Evolutionary conservation across 1,140 invertebrate species (phyloP).

Genomic region (Pseudomyrmex cubaensis): DNA sequence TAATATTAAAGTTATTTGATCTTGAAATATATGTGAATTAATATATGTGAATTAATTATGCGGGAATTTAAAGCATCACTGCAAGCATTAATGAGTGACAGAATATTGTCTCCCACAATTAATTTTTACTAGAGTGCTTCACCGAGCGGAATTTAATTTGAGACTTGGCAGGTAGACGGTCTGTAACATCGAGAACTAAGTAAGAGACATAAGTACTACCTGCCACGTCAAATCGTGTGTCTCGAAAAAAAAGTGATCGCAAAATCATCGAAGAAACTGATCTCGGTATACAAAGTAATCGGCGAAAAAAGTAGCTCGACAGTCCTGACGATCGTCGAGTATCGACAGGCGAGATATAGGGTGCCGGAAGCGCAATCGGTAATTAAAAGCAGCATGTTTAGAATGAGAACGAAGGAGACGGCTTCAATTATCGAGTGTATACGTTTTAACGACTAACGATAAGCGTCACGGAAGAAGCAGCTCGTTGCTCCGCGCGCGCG

Average conservation of each 20-base stretch:
- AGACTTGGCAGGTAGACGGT: background rate
- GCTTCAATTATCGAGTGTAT: constrained; percentile 49
- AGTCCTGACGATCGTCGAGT: background rate
- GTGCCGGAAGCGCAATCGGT: constrained; percentile 39
- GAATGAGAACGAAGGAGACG: constrained; percentile 39
- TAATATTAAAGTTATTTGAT: too few species aligned
- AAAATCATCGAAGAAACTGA: constrained; percentile 10
- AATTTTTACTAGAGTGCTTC: background rate
- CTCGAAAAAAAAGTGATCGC: constrained; percentile 7
- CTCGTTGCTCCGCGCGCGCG: constrained; percentile 14
- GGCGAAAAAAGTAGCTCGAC: constrained; percentile 47
- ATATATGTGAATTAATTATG: too few species aligned
- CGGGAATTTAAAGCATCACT: too few species aligned
- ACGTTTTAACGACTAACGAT: constrained; percentile 53
- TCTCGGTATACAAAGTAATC: background rate
- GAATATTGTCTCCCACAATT: background rate
- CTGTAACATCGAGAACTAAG: background rate
- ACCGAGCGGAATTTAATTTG: background rate
- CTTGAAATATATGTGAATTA: too few species aligned
- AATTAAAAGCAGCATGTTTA: constrained; percentile 54
- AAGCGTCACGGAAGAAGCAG: constrained; percentile 50
- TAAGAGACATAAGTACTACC: background rate
- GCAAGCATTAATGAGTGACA: background rate
- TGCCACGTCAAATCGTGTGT: too few species aligned
- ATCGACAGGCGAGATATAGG: constrained; percentile 30